These are phyloP conservation scores for Volucella zonaria DNA, from an alignment of 2,888 invertebrate genomes.

Conservation along the genomic window DNA sequence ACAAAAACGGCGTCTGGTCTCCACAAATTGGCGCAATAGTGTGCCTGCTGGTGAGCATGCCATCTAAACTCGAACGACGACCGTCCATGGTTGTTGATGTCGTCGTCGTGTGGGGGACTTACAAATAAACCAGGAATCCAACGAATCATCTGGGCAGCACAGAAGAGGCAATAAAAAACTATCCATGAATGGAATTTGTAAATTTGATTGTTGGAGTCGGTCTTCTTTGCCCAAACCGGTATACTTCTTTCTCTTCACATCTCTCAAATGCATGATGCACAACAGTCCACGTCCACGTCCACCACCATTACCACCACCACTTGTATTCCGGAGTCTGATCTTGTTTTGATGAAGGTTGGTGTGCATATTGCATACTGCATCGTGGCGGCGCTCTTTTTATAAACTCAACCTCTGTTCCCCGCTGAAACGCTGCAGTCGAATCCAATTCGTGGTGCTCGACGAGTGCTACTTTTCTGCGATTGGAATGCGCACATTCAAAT, in stretches of 20 bases:
- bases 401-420: not conserved
- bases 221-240: conserved; percentile 14
- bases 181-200: conserved; percentile 82
- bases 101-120: conserved; percentile 68
- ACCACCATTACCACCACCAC: conserved; percentile 15
- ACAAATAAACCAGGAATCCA: conserved; percentile 15
- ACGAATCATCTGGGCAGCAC: conserved; percentile 58
- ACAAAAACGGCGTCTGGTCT: conserved; percentile 36
- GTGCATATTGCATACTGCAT: conserved; percentile 44
- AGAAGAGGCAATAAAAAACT: conserved; percentile 72
- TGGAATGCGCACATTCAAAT: conserved; percentile 65
- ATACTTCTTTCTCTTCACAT: conserved; percentile 22
- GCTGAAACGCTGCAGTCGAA: conserved; percentile 13
- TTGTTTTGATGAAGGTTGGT: conserved; percentile 54
- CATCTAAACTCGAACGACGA: conserved; percentile 13
- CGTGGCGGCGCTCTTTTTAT: conserved; percentile 59
- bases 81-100: not conserved
- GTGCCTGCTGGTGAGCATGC: conserved; percentile 62
- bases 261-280: conserved; percentile 5
- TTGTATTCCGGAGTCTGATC: conserved; percentile 33
- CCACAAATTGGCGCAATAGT: conserved; percentile 59
- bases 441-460: conserved; percentile 18
- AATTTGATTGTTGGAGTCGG: conserved; percentile 76
- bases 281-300: conserved; percentile 9
- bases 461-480: conserved; percentile 65